These are phyloP conservation scores for Coptodon rendalli DNA, from an alignment of 2,113 vertebrate genomes.

Conservation along the genomic window DNA sequence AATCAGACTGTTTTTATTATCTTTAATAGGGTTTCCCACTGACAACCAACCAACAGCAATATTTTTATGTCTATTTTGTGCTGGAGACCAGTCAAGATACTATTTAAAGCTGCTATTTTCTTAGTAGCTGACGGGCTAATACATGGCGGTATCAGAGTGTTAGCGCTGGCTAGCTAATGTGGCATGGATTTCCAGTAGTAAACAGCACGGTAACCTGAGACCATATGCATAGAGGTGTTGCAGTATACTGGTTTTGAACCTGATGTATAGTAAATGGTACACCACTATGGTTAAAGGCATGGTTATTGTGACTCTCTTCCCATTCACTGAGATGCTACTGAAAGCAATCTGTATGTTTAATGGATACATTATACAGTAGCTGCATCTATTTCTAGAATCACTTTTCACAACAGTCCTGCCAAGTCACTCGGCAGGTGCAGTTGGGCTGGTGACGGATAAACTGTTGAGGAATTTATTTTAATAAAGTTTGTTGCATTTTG, in stretches of 20 bases:
- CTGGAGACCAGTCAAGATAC: neutral
- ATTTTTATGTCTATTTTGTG: neutral
- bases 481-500: neutral
- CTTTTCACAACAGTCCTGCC: neutral
- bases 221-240: neutral
- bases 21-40: neutral
- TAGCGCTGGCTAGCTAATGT: neutral
- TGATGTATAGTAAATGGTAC: neutral
- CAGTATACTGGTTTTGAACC: neutral
- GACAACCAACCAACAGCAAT: neutral
- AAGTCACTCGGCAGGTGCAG: neutral
- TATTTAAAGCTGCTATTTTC: neutral
- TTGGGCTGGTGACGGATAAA: neutral
- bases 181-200: neutral
- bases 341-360: neutral
- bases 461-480: neutral
- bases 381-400: neutral
- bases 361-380: neutral
- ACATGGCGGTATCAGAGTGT: rapidly evolving
- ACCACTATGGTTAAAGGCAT: neutral
- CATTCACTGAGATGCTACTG: neutral
- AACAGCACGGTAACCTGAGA: neutral
- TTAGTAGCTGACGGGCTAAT: neutral
- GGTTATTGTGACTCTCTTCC: neutral
- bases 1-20: neutral